Base-by-base conservation (phyloP, 2,888 invertebrate species). In the Stomorhina lunata region DNA sequence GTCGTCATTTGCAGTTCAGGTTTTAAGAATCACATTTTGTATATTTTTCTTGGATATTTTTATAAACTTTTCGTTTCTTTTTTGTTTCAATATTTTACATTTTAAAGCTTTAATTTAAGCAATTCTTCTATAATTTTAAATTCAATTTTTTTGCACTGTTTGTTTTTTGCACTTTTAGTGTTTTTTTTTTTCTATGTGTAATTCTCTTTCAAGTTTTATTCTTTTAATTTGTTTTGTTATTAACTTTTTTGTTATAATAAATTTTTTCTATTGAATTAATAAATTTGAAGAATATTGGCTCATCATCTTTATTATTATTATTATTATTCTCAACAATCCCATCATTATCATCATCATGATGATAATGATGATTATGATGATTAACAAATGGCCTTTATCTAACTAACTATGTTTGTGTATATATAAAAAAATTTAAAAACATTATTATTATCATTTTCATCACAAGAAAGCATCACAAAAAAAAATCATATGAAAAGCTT, bases 371-470 rank as follows among this genome's bases (percentile, higher is more conserved):
- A 80, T 80, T 40, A 80, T 65, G 65, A 71, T 22, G 72, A 69
- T 69, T 75, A 76, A 61, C 66, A 82, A 82, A 71, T 79, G 79
- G 82, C 71, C 79, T 82, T 79, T 79, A 71, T 79, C n/a, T 79
- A 82, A 76, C 75, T 76, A 82, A 79, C 79, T 75, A 55, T 57
- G 25, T 57, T 40, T 53, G 53, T 37, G 43, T 22, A 17, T 29
- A 55, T 0, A 17, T 9, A 20, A 9, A 20, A n/a, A n/a, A n/a
- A n/a, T n/a, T n/a, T n/a, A n/a, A n/a, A n/a, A n/a, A n/a, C n/a
- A n/a, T n/a, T 25, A 20, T 53, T 45, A 66, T 75, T 40, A 75
- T 45, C 55, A 65, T n/a, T n/a, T n/a, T n/a, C n/a, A n/a, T n/a
- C n/a, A n/a, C n/a, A n/a, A n/a, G n/a, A n/a, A n/a, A n/a, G n/a